A percentile compares a stretch with the other conserved stretches of the same genome.
phyloP scores from a whole-genome alignment of 2,797 vertebrate genomes.

The Orestias chungarensis region DNA sequence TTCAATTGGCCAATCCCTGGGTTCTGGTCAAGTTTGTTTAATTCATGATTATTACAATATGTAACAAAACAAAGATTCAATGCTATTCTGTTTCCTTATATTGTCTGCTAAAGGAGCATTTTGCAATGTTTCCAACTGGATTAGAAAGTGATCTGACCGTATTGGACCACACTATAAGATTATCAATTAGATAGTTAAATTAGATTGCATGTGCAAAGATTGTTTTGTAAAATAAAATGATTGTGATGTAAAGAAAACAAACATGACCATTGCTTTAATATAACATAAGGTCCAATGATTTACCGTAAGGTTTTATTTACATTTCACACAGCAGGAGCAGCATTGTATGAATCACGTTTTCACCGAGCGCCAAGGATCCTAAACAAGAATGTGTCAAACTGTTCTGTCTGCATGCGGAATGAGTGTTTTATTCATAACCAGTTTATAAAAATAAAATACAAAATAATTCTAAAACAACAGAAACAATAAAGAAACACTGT shows the following conservation, averaged over 20 bases:
- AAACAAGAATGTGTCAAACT: slow-evolving; percentile 24
- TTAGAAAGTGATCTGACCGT: not conserved
- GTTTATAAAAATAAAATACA: slow-evolving; percentile 99
- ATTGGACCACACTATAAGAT: not conserved
- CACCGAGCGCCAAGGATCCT: not conserved
- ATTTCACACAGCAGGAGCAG: slow-evolving; percentile 1
- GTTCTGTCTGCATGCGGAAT: slow-evolving; percentile 93
- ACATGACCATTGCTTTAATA: not conserved
- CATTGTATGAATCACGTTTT: not conserved
- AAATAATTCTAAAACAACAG: slow-evolving; percentile 96
- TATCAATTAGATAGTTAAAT: not conserved
- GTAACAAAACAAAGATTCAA: not conserved
- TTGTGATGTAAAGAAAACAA: no score
- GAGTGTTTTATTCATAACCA: slow-evolving; percentile 98
- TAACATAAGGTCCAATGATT: not conserved
- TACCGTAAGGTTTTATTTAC: slow-evolving; percentile 7
- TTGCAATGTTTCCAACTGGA: not conserved
- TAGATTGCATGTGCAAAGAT: not conserved
- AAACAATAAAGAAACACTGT: slow-evolving; percentile 89
- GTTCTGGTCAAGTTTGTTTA: not conserved
- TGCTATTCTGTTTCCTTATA: not conserved
- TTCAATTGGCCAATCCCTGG: not conserved
- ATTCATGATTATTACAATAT: not conserved
- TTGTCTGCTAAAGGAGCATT: not conserved
- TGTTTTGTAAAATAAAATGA: not conserved